phyloP scores from a whole-genome alignment of 1,140 invertebrate species.

The Diorhabda sublineata region DNA sequence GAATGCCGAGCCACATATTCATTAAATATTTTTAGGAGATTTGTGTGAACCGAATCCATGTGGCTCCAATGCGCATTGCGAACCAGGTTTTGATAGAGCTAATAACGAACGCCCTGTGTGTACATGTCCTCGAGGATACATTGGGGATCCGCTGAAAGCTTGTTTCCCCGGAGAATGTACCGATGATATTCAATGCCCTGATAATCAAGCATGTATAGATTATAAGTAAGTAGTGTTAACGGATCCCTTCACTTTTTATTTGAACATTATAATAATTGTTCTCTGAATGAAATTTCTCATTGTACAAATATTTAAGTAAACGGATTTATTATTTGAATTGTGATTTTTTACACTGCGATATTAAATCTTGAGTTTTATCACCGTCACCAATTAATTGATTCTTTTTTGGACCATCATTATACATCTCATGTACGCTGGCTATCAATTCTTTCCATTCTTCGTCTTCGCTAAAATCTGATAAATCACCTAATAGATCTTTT shows the following conservation, averaged over 20 bases:
- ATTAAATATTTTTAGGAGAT: conserved; percentile 55
- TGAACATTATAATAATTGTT: no score
- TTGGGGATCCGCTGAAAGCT: conserved; percentile 70
- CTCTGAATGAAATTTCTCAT: no score
- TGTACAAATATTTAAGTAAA: no score
- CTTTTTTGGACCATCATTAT: conserved; percentile 4
- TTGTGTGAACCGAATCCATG: conserved; percentile 81
- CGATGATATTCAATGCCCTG: conserved; percentile 66
- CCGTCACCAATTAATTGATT: no score
- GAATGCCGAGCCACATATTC: no score
- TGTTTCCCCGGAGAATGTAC: conserved; percentile 74
- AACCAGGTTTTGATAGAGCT: conserved; percentile 73
- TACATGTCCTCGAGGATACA: conserved; percentile 73
- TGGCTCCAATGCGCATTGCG: conserved; percentile 75
- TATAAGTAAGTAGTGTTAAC: conserved; percentile 48
- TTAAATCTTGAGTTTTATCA: no score
- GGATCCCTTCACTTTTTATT: no score
- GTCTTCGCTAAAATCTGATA: conserved; percentile 34
- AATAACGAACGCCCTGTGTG: conserved; percentile 78
- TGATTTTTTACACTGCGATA: no score
- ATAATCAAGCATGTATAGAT: conserved; percentile 68
- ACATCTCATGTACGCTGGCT: conserved; percentile 28
- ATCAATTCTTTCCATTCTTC: conserved; percentile 36
- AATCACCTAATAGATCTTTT: conserved; percentile 30
- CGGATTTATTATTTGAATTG: no score